These are phyloP conservation scores for Urophycis tenuis DNA, from an alignment of 2,797 vertebrate species.

Conservation along the genomic window DNA sequence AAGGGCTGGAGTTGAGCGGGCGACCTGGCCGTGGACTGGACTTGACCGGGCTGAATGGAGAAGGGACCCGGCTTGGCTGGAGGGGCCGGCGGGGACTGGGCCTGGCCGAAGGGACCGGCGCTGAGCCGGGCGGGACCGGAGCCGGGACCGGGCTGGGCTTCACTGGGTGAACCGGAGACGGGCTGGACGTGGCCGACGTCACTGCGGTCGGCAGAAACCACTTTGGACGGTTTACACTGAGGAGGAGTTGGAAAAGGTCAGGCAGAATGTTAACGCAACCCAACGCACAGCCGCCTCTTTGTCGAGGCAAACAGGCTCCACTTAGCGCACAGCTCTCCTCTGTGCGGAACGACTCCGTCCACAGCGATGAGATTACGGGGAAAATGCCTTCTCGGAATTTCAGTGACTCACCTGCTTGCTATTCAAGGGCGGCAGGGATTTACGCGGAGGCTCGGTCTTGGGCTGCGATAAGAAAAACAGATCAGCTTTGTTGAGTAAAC, in stretches of 20 bases:
- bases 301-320: neutral
- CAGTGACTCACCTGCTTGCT: constrained; percentile 58
- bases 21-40: constrained; percentile 39
- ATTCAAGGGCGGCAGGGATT: constrained; percentile 59
- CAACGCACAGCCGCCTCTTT: neutral
- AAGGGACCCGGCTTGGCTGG: constrained; percentile 33
- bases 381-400: neutral
- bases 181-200: no score
- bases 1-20: constrained; percentile 21
- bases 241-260: neutral
- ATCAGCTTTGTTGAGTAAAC: neutral
- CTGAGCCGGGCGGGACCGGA: constrained; percentile 47
- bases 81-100: constrained; percentile 2
- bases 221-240: constrained; percentile 32
- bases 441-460: constrained; percentile 59
- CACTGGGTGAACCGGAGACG: no score
- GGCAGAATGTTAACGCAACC: neutral
- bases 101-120: constrained; percentile 27
- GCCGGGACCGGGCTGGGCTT: constrained; percentile 44
- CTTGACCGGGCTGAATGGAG: constrained; percentile 33
- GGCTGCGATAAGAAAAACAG: constrained; percentile 35
- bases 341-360: neutral
- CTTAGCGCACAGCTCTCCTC: neutral
- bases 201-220: constrained; percentile 32
- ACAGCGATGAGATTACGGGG: neutral